These are phyloP conservation scores for Pseudolycoriella hygida DNA, from an alignment of 2,888 invertebrate species.

Conservation along the genomic window DNA sequence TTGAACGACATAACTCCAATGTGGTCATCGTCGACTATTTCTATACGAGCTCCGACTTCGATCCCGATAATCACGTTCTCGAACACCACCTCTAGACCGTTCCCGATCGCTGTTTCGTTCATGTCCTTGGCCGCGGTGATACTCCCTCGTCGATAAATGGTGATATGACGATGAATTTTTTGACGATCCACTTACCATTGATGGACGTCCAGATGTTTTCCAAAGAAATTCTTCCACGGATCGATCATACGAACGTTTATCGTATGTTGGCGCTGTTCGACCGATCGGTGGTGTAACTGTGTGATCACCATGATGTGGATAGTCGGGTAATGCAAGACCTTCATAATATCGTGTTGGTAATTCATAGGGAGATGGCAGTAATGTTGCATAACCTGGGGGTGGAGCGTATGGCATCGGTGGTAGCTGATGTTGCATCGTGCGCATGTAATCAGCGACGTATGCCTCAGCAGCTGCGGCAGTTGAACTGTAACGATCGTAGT, in stretches of 20 bases:
- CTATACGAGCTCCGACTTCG: constrained; percentile 5
- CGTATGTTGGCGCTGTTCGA: constrained; percentile 35
- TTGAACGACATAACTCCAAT: too few species aligned
- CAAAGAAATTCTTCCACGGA: constrained; percentile 78
- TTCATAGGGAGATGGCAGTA: constrained; percentile 41
- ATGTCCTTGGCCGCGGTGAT: neutral
- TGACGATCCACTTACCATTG: constrained; percentile 4
- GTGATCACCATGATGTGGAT: constrained; percentile 18
- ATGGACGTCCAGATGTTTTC: constrained; percentile 33
- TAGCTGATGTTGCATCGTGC: constrained; percentile 70
- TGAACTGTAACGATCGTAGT: constrained; percentile 33
- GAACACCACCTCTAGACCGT: neutral
- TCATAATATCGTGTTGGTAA: constrained; percentile 64
- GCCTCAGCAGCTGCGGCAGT: constrained; percentile 64
- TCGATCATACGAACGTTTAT: constrained; percentile 70
- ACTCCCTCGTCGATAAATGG: neutral
- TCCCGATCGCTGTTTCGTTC: neutral
- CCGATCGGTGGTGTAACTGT: constrained; percentile 13
- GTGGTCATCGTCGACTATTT: constrained; percentile 4
- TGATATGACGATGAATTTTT: constrained; percentile 3
- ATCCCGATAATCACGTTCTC: neutral
- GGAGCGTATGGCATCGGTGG: constrained; percentile 74
- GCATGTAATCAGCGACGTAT: constrained; percentile 77
- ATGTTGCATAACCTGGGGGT: constrained; percentile 37
- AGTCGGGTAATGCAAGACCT: constrained; percentile 57